A percentile compares a stretch with the other conserved stretches of the same genome.
phyloP scores from a whole-genome alignment of 2,113 vertebrate species.

The Campylomormyrus tamandua region DNA sequence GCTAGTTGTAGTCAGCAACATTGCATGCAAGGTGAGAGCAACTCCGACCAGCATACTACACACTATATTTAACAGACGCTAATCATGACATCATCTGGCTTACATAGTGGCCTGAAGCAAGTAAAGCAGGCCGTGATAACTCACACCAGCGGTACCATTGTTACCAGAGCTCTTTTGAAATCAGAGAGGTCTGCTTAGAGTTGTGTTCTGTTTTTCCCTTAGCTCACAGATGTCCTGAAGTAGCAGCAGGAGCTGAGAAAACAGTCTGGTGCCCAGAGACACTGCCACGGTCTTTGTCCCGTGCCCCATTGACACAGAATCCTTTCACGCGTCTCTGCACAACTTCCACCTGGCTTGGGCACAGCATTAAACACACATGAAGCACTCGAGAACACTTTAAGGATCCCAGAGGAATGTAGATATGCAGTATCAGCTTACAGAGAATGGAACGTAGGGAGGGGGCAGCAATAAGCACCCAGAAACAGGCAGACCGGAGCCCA shows the following conservation, averaged over 20 bases:
- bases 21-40: background rate
- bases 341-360: background rate
- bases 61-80: background rate
- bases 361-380: background rate
- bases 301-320: background rate
- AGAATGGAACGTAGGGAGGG: conserved; percentile 10
- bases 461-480: background rate
- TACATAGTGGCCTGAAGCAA: background rate
- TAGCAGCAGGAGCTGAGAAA: background rate
- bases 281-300: background rate
- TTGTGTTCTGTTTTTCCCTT: background rate
- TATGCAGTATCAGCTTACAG: conserved; percentile 11
- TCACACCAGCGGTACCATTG: background rate
- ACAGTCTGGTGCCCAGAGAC: no score
- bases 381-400: background rate
- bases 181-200: background rate
- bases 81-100: background rate
- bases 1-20: background rate
- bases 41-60: background rate
- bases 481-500: background rate
- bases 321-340: background rate
- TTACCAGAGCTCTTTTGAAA: conserved; percentile 7
- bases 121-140: background rate
- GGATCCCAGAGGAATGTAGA: conserved; percentile 11
- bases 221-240: background rate